A percentile compares a stretch with the other conserved stretches of the same genome.
Conservation (phyloP, 2,797 vertebrate genomes). For the Protonibea diacanthus region DNA sequence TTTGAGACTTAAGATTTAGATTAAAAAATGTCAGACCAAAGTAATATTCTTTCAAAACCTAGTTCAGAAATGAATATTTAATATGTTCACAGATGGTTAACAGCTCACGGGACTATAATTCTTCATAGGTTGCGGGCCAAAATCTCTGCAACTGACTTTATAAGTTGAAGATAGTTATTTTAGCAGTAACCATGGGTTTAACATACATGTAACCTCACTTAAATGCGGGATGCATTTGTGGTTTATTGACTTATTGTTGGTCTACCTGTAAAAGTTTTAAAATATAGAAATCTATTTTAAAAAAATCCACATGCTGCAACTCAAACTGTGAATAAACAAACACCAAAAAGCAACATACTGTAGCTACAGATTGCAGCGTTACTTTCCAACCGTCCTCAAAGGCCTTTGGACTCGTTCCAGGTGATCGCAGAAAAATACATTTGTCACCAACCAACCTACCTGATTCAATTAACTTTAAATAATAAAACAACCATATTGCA, state of each 20-base stretch:
- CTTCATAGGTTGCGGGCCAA: not conserved
- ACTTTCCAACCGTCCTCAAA: not conserved
- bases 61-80: not conserved
- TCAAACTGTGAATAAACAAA: not conserved
- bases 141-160: not conserved
- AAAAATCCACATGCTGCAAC: not conserved
- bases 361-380: not conserved
- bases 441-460: not conserved
- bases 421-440: conserved; percentile 4
- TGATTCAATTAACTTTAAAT: conserved; percentile 42
- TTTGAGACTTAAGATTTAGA: not conserved
- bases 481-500: conserved; percentile 39
- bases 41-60: not conserved
- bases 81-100: not conserved
- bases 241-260: not conserved
- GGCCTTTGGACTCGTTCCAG: conserved; percentile 1
- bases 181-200: not conserved
- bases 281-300: not conserved
- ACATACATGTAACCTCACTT: not conserved
- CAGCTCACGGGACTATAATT: not conserved
- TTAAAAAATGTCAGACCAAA: not conserved
- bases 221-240: not conserved
- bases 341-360: not conserved
- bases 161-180: not conserved
- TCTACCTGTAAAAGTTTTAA: not conserved